Conservation (phyloP, 2,797 vertebrate genomes). For the Podargus strigoides region DNA sequence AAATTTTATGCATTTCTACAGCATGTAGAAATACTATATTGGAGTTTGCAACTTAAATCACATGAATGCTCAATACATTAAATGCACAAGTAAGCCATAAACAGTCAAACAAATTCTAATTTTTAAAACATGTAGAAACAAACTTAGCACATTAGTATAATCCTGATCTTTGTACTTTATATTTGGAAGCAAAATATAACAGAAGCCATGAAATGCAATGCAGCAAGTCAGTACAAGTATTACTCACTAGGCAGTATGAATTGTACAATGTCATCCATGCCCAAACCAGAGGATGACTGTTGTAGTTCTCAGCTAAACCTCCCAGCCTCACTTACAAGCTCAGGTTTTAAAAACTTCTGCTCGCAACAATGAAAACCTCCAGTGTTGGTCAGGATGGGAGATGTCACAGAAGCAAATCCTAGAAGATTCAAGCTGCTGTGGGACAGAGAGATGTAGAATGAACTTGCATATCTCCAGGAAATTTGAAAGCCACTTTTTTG, state of each 20-base stretch:
- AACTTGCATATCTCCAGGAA: neutral
- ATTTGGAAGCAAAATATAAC: neutral
- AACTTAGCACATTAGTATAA: neutral
- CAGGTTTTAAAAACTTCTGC: neutral
- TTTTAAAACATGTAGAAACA: constrained; percentile 1
- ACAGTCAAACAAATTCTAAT: constrained; percentile 21
- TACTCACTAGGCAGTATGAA: neutral
- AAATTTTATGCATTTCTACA: constrained; percentile 11
- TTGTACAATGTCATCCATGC: neutral
- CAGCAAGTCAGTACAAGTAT: neutral
- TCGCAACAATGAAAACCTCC: neutral
- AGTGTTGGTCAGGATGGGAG: neutral
- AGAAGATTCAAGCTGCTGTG: neutral
- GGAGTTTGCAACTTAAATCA: constrained; percentile 34
- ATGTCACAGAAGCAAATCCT: neutral
- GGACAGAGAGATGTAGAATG: neutral
- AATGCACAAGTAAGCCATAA: constrained; percentile 32
- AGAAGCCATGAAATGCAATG: neutral
- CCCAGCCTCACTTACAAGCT: neutral
- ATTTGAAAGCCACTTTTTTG: neutral
- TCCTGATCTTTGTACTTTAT: neutral
- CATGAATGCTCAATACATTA: neutral
- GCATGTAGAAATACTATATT: constrained; percentile 24
- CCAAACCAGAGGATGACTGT: neutral
- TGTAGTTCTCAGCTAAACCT: neutral